phyloP scores from a whole-genome alignment of 2,113 vertebrate genomes.

The mouse (Mus musculus) region DNA sequence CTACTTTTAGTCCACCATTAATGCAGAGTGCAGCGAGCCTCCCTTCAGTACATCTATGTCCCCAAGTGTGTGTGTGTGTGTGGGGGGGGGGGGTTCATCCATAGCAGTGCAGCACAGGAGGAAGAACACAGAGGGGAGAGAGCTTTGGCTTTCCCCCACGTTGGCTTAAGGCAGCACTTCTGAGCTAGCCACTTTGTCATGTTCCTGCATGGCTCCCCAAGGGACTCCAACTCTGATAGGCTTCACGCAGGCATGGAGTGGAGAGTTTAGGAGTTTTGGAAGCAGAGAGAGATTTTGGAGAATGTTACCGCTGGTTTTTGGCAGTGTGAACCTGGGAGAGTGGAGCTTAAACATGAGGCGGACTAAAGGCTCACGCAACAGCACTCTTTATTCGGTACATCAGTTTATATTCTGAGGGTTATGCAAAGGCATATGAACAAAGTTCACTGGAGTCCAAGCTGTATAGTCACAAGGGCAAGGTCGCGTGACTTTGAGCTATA shows the following conservation, averaged over 20 bases:
- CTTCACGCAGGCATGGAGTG: neutral
- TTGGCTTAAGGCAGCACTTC: neutral
- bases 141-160: neutral
- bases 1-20: neutral
- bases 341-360: neutral
- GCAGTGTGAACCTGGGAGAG: neutral
- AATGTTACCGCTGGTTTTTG: neutral
- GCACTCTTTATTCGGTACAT: neutral
- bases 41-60: neutral
- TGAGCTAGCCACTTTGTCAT: no score
- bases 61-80: accelerated
- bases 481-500: neutral
- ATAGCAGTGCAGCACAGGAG: neutral
- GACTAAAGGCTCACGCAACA: neutral
- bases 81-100: neutral
- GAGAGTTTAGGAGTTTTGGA: neutral
- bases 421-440: neutral
- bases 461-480: neutral
- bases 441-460: neutral
- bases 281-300: neutral
- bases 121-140: neutral
- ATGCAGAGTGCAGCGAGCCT: neutral
- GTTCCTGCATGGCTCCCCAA: neutral
- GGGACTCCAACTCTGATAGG: neutral
- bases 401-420: neutral